Percentiles rank a stretch among this genome's conserved stretches.
Evolutionary conservation across 2,113 vertebrate species (phyloP).

Genomic region (Myanophis thanlyinensis): DNA sequence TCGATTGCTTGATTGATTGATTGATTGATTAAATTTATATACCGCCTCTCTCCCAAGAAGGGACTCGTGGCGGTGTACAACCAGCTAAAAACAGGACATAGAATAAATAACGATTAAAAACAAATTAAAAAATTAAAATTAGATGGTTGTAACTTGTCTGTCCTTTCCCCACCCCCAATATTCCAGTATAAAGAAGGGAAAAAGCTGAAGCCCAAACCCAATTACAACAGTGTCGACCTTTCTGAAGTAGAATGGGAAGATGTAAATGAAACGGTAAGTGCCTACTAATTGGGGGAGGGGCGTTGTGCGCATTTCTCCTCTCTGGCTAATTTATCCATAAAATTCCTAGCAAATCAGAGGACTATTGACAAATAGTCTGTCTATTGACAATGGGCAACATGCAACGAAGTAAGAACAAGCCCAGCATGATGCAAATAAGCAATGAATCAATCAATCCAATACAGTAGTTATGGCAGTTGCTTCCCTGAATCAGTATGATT

Average conservation of each 20-base stretch:
- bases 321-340: fast-evolving
- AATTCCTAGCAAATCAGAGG: neutral
- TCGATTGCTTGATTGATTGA: no score
- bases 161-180: neutral
- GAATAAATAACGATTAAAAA: no score
- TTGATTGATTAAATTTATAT: no score
- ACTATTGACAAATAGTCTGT: neutral
- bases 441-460: neutral
- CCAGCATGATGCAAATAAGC: neutral
- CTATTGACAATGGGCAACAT: neutral
- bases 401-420: neutral
- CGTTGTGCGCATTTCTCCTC: neutral
- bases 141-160: neutral
- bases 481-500: neutral
- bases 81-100: no score
- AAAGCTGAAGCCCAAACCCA: constrained; percentile 90
- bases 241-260: constrained; percentile 95
- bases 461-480: neutral
- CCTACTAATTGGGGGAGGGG: neutral
- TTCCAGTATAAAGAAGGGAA: constrained; percentile 90
- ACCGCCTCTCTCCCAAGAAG: no score
- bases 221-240: constrained; percentile 96
- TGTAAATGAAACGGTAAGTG: constrained; percentile 81
- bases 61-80: no score
- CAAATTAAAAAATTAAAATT: no score